Conservation (phyloP, 2,888 invertebrate species). For the Spisula subtruncata region DNA sequence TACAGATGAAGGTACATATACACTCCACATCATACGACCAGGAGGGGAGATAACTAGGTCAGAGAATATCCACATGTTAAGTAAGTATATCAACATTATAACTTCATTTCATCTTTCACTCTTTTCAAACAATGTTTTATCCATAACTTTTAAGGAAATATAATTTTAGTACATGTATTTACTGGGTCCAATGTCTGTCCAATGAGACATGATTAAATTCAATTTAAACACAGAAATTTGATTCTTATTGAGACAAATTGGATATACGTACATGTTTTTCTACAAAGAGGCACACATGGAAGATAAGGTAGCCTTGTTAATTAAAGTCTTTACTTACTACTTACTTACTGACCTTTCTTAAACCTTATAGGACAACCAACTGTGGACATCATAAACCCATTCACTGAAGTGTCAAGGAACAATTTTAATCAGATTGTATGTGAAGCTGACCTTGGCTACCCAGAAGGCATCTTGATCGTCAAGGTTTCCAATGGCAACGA, state of each 20-base stretch:
- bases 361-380: slow-evolving; percentile 21
- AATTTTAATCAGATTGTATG: slow-evolving; percentile 22
- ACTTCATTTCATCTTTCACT: background rate
- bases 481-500: slow-evolving; percentile 22
- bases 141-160: too few relatives aligned
- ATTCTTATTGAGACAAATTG: too few relatives aligned
- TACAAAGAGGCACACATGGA: too few relatives aligned
- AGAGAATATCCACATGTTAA: background rate
- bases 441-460: slow-evolving; percentile 33
- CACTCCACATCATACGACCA: background rate
- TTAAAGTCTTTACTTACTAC: too few relatives aligned
- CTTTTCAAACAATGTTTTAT: too few relatives aligned
- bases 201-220: too few relatives aligned
- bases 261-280: too few relatives aligned
- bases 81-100: background rate
- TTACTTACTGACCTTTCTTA: background rate
- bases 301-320: too few relatives aligned
- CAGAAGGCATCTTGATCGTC: slow-evolving; percentile 21
- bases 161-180: too few relatives aligned
- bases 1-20: background rate
- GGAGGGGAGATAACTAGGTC: background rate
- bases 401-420: background rate
- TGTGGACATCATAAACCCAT: background rate
- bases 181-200: too few relatives aligned
- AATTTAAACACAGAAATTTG: too few relatives aligned